Conservation (phyloP, 2,797 vertebrate species). For the Galago senegalensis region DNA sequence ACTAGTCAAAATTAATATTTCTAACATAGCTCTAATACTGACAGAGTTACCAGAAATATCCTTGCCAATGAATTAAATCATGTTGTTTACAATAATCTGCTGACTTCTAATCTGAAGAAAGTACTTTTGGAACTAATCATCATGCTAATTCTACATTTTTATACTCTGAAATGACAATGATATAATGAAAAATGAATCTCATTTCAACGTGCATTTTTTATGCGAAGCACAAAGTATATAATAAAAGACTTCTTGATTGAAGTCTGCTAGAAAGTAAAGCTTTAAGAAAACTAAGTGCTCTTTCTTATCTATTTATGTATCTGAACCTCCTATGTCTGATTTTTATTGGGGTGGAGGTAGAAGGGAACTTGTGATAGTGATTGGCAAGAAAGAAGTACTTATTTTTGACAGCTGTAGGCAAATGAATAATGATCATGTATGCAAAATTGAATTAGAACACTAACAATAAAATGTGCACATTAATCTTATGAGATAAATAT, state of each 20-base stretch:
- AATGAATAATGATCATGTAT: not conserved
- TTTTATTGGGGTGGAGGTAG: not conserved
- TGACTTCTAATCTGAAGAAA: slow-evolving; percentile 86
- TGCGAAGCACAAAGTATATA: slow-evolving; percentile 78
- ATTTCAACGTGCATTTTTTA: slow-evolving; percentile 78
- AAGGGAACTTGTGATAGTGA: not conserved
- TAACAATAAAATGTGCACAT: not conserved
- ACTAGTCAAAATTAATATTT: slow-evolving; percentile 59
- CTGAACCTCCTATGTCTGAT: not conserved
- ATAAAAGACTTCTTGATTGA: slow-evolving; percentile 72
- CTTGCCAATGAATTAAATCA: slow-evolving; percentile 81
- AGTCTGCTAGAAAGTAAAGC: slow-evolving; percentile 27
- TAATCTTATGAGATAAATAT: not conserved
- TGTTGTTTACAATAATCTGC: slow-evolving; percentile 84
- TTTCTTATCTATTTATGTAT: not conserved
- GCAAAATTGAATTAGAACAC: not conserved
- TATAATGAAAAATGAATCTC: slow-evolving; percentile 80
- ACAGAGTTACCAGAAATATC: slow-evolving; percentile 64
- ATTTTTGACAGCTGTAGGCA: not conserved
- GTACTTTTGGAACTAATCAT: slow-evolving; percentile 87
- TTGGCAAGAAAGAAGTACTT: not conserved
- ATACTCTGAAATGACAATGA: slow-evolving; percentile 86
- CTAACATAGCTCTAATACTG: not conserved
- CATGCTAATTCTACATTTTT: slow-evolving; percentile 86
- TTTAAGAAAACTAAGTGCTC: not conserved